Base-by-base conservation (phyloP, 2,888 invertebrate species). In the Epistrophella euchroma region DNA sequence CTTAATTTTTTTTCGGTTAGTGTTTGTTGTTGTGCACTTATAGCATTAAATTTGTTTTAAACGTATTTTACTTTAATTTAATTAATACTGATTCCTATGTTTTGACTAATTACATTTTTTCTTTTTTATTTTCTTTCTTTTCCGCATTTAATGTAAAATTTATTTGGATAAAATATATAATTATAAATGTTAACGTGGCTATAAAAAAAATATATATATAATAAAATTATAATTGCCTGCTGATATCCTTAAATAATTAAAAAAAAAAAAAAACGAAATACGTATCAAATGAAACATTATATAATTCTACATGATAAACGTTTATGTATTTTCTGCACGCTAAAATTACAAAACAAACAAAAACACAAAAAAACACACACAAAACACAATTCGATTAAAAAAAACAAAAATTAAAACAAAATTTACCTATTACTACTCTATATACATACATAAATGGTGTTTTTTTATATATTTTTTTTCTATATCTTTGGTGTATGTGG, bases 61-160 rank as follows among this genome's bases (percentile, higher is more conserved):
- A 86, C 82, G 82, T 86, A 86, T 82, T 86, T 86, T 86, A 86
- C 60, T 86, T 86, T 86, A 77, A 77, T 82, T 86, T 74, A 78
- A 86, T 86, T 86, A 73, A 86, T 78, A 86, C 82, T 86, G 86
- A 86, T 78, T 82, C 86, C 86, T 86, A 82, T 86, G 86, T 86
- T 88, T 87, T 86, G 86, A 89, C 89, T 90, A 90, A 88, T 88
- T 88, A 85, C 86, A 88, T 88, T 88, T 88, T 45, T 88, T 84
- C 75, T 81, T 87, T 86, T 88, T 89, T 88, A 88, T 88, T 88
- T 88, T 88, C 88, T 87, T 88, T 88, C 88, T 88, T 88, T 88
- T 88, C 85, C 88, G 88, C 87, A 88, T 87, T 88, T 85, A 88
- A 87, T 89, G 88, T 89, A 87, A 87, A 88, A 81, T 88, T 87